Conservation (phyloP, 2,113 vertebrate species). For the Garra rufa region DNA sequence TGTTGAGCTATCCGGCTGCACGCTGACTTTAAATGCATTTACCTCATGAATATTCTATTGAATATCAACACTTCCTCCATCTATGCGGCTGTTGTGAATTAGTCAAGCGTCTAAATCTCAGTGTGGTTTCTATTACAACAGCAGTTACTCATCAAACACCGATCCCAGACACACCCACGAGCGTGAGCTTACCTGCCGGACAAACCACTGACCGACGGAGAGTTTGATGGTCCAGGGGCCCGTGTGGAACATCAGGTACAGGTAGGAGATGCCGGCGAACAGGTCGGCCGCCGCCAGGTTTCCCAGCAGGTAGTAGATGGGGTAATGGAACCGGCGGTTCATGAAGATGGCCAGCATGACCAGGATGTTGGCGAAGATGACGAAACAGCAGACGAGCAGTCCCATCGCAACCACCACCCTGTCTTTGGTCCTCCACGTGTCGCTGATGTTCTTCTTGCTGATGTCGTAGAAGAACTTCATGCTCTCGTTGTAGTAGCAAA, state of each 20-base stretch:
- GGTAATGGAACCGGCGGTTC: constrained; percentile 92
- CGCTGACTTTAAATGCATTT: too few species aligned
- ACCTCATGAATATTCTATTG: too few species aligned
- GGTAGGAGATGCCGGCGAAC: constrained; percentile 91
- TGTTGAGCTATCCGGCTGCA: too few species aligned
- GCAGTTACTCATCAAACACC: background rate
- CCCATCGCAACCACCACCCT: constrained; percentile 87
- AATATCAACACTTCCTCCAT: too few species aligned
- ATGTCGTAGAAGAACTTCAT: constrained; percentile 70
- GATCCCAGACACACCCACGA: background rate
- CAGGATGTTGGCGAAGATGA: constrained; percentile 91
- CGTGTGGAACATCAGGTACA: constrained; percentile 95
- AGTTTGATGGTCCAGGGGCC: constrained; percentile 90
- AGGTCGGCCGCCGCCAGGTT: constrained; percentile 93
- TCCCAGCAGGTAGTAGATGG: constrained; percentile 94
- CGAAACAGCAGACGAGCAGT: constrained; percentile 86
- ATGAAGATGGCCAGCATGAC: constrained; percentile 90
- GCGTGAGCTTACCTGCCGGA: constrained; percentile 71
- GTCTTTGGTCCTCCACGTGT: constrained; percentile 60
- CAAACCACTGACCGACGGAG: constrained; percentile 84
- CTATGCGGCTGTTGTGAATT: too few species aligned
- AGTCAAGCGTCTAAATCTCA: background rate
- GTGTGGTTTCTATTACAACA: background rate
- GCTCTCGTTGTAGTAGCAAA: constrained; percentile 58
- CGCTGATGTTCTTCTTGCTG: constrained; percentile 70